Evolutionary conservation across 2,113 vertebrate species (phyloP).

Genomic region (Globicephala melas): DNA sequence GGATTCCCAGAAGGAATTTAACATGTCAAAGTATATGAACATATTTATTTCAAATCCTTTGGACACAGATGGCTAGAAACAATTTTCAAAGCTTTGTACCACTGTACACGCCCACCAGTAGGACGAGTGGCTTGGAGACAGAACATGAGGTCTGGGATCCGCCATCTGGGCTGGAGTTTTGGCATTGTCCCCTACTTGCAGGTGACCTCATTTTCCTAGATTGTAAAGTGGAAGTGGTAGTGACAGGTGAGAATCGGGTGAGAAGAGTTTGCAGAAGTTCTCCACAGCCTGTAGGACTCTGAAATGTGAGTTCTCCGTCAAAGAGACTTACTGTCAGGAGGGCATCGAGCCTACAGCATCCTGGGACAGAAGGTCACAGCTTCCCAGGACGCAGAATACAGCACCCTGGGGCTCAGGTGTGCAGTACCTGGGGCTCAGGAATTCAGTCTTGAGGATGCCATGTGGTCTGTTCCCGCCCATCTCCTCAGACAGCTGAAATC

Average conservation of each 20-base stretch:
- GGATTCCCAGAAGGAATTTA: background rate
- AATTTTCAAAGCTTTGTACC: background rate
- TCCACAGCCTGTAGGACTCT: background rate
- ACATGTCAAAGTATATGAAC: background rate
- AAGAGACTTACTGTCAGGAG: background rate
- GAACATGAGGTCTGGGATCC: background rate
- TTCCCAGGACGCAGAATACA: background rate
- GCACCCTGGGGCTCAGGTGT: background rate
- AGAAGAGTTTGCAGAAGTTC: background rate
- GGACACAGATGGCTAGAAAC: background rate
- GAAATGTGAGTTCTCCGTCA: background rate
- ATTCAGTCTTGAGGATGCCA: background rate
- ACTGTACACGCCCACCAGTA: accelerated
- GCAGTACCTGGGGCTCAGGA: background rate
- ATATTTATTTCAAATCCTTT: background rate
- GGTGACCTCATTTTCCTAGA: background rate
- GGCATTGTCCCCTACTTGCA: background rate
- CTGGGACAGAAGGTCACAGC: background rate
- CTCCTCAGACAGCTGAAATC: background rate
- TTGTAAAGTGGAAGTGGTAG: too few species aligned
- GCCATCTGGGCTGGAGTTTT: too few species aligned
- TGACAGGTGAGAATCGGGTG: background rate
- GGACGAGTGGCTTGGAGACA: background rate
- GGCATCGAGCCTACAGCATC: background rate
- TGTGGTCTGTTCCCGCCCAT: accelerated